phyloP scores from a whole-genome alignment of 2,797 vertebrate genomes.

The Hemibagrus guttatus region DNA sequence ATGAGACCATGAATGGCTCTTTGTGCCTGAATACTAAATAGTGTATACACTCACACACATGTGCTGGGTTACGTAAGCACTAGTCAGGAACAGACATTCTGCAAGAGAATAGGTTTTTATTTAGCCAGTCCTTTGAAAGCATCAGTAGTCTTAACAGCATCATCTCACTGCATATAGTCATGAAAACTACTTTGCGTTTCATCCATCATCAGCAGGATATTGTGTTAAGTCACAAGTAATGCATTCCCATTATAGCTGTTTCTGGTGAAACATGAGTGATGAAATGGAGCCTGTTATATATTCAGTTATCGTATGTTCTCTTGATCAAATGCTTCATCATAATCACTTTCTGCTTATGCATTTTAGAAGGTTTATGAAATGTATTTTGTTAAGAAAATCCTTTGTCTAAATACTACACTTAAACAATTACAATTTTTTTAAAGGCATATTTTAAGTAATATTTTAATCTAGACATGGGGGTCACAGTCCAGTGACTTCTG shows the following conservation, averaged over 20 bases:
- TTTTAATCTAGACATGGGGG: too few relatives aligned
- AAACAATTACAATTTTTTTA: neutral
- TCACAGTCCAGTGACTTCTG: too few relatives aligned
- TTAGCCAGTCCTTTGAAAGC: slow-evolving; percentile 11
- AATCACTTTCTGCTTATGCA: neutral
- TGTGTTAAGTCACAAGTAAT: slow-evolving; percentile 2
- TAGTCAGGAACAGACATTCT: slow-evolving; percentile 1
- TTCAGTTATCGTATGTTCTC: neutral
- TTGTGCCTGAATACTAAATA: neutral
- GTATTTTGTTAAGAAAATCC: neutral
- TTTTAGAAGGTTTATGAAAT: neutral
- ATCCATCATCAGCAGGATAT: slow-evolving; percentile 10
- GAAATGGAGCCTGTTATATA: neutral
- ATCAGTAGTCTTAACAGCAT: neutral
- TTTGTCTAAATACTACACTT: neutral
- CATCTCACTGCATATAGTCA: neutral
- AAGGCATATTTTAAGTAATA: neutral
- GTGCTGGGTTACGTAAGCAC: neutral
- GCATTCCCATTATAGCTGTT: neutral
- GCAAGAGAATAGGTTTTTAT: neutral
- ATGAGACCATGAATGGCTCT: neutral
- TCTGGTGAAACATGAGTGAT: neutral
- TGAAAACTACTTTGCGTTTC: neutral
- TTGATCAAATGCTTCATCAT: neutral
- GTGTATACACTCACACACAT: neutral